These are phyloP conservation scores for Parazoanthus swiftii DNA, from an alignment of 92 coral and sea anemone genomes.

Conservation along the genomic window DNA sequence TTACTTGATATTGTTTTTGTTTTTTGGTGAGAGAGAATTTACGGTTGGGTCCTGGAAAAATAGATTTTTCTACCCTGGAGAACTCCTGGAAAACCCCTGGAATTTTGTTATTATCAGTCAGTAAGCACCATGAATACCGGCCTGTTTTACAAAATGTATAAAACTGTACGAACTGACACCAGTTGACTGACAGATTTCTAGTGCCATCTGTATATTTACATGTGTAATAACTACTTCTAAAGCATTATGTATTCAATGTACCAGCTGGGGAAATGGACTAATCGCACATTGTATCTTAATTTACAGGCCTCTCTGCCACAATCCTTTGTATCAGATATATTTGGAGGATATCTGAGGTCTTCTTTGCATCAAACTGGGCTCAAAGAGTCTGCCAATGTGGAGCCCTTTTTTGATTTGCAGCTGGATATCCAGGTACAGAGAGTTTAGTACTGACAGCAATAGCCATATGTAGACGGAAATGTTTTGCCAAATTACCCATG, in stretches of 20 bases:
- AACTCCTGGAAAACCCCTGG: no score
- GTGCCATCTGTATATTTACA: no score
- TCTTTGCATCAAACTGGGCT: slow-evolving; percentile 88
- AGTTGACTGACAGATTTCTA: no score
- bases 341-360: slow-evolving; percentile 95
- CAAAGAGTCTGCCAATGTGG: slow-evolving; percentile 96
- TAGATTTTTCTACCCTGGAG: no score
- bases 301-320: slow-evolving; percentile 76
- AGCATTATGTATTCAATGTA: background rate
- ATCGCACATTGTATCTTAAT: background rate
- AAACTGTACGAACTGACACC: no score
- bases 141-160: no score
- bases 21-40: no score
- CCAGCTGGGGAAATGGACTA: background rate
- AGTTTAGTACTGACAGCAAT: background rate
- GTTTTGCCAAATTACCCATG: no score
- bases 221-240: background rate
- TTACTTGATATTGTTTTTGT: no score
- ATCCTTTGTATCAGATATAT: slow-evolving; percentile 83
- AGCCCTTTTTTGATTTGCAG: slow-evolving; percentile 92
- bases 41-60: no score
- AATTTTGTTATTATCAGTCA: no score
- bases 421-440: slow-evolving; percentile 78
- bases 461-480: no score
- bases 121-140: background rate